Percentiles rank a stretch among this genome's conserved stretches.
These are phyloP conservation scores for Zygaena filipendulae DNA, from an alignment of 2,888 invertebrate genomes.

Conservation along the genomic window DNA sequence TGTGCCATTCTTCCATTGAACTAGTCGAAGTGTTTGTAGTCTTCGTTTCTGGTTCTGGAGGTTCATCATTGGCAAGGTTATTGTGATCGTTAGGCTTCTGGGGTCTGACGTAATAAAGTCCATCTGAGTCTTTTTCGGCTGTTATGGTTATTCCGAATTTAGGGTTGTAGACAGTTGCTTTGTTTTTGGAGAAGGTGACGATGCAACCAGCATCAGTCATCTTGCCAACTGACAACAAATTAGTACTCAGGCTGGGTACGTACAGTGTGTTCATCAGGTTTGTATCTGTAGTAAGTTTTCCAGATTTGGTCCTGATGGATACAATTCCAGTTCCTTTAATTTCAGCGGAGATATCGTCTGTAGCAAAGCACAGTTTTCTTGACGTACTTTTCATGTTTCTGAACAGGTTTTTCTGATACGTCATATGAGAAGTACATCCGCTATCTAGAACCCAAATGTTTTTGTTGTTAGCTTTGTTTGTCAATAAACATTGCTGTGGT, in stretches of 20 bases:
- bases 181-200: neutral
- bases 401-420: neutral
- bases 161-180: neutral
- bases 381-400: neutral
- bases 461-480: neutral
- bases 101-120: neutral
- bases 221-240: neutral
- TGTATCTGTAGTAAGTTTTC: neutral
- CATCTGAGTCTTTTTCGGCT: neutral
- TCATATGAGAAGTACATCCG: neutral
- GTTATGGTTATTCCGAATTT: neutral
- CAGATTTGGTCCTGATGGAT: neutral
- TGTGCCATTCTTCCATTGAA: neutral
- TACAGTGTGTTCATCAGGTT: neutral
- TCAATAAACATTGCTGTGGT: neutral
- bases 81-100: neutral
- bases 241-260: neutral
- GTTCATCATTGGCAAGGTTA: neutral
- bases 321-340: neutral
- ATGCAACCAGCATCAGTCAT: neutral
- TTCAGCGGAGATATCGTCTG: neutral
- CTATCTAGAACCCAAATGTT: neutral
- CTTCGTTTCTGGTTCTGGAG: neutral
- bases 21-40: neutral
- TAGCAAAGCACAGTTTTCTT: neutral